Evolutionary conservation across 2,113 vertebrate genomes (phyloP).

Genomic region (Synchiropus splendidus): DNA sequence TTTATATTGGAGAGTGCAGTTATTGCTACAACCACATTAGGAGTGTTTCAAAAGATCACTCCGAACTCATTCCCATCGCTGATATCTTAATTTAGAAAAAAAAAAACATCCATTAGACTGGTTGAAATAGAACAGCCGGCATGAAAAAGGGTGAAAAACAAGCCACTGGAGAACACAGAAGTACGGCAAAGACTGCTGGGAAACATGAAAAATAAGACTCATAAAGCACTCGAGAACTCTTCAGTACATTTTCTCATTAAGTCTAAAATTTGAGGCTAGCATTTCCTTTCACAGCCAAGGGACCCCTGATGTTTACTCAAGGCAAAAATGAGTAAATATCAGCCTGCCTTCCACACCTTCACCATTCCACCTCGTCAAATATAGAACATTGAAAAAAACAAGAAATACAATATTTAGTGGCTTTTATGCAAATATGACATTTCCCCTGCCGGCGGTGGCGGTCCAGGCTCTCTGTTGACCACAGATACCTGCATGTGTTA

Average conservation of each 20-base stretch:
- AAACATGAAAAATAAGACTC: too few species aligned
- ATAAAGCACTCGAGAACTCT: too few species aligned
- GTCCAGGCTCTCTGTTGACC: constrained; percentile 45
- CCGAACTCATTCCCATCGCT: too few species aligned
- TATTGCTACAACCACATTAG: too few species aligned
- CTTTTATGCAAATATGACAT: constrained; percentile 64
- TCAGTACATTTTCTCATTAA: constrained; percentile 32
- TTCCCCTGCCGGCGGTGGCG: constrained; percentile 32
- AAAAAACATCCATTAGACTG: too few species aligned
- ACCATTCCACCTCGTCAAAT: constrained; percentile 31
- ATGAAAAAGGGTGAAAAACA: too few species aligned
- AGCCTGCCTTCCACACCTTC: constrained; percentile 16
- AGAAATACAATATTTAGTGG: constrained; percentile 55
- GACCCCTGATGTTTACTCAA: constrained; percentile 28
- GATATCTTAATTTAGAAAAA: too few species aligned
- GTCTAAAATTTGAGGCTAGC: constrained; percentile 23
- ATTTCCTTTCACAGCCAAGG: constrained; percentile 16
- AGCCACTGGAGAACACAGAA: too few species aligned
- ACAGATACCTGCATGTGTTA: constrained; percentile 38
- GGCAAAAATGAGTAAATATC: constrained; percentile 31
- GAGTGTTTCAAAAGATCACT: too few species aligned
- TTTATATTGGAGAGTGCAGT: too few species aligned
- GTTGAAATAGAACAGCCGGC: too few species aligned
- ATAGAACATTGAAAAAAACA: constrained; percentile 34
- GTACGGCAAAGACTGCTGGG: too few species aligned